Base-by-base conservation (phyloP, 1,140 invertebrate genomes). In the Diachasma alloeum region DNA sequence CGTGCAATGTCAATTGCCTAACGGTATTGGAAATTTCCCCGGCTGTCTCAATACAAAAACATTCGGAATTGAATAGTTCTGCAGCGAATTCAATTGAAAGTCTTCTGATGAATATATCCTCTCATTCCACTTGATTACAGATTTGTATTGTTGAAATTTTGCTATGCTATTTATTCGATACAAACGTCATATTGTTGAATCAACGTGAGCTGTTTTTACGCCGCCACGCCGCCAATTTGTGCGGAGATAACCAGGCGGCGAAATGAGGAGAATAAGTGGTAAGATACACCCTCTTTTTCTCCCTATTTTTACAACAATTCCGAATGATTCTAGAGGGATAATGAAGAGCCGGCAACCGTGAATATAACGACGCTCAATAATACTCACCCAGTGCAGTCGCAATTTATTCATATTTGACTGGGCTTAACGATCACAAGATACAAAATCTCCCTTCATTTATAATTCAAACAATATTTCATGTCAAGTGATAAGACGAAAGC, bases 231-330 rank as follows among this genome's bases (percentile, higher is more conserved):
- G 59, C 59, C 59, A 63, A 63, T 63, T 63, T 26, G 59, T 24
- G 22, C 24, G 59, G 59, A 63, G 59, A 63, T 63, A 63, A 63
- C 24, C 59, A 63, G 59, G 59, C 59, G 59, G 59, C 59, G 24
- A 31, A 63, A 87, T 87, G 86, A 87, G 86, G 81, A 85, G 86
- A 81, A 87, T 87, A 77, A 87, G 85, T 80, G 86, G 86, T 87
- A 85, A 87, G 85, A 24, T 37, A 22, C 24, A 36, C 10, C 24
- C 13, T 42, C 59, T 42, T 71, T 46, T 48, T 71, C 24, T 8
- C 42, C 39, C 2, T 53, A 8, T 36, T 17, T 36, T 53, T 36
- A 15, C 15, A 36, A 72, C 15, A 4, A 63, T 63, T 63, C 5
- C 24, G 8, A 26, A 24, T 10, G 0, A 6, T 6, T 36, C 17